Percentiles rank a stretch among this genome's conserved stretches.
These are phyloP conservation scores for Cistogaster globosa DNA, from an alignment of 2,888 invertebrate species.

Conservation along the genomic window DNA sequence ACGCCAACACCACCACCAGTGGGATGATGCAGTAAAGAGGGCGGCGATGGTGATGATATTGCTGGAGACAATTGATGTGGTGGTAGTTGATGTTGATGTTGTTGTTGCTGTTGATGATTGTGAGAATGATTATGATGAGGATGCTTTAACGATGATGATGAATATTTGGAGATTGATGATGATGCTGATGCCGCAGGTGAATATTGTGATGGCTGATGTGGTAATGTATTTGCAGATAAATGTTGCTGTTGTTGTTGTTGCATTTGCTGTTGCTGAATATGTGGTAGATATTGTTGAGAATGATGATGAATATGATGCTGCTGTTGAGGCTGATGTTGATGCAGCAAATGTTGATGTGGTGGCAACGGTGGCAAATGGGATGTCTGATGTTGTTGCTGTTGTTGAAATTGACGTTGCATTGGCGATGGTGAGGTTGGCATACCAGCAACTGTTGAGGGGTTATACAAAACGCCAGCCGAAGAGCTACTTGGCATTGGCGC, in stretches of 20 bases:
- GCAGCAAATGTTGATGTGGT: constrained; percentile 62
- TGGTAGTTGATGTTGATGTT: constrained; percentile 56
- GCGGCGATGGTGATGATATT: constrained; percentile 82
- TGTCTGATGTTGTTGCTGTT: constrained; percentile 68
- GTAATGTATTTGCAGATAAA: constrained; percentile 56
- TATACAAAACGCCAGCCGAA: constrained; percentile 80
- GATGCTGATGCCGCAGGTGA: constrained; percentile 78
- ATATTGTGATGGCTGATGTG: constrained; percentile 75
- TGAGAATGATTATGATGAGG: constrained; percentile 73
- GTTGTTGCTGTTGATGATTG: constrained; percentile 72
- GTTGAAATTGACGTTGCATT: constrained; percentile 79
- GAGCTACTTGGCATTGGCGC: constrained; percentile 79
- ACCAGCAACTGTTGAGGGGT: constrained; percentile 76
- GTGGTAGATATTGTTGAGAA: constrained; percentile 75
- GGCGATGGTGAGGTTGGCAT: constrained; percentile 81
- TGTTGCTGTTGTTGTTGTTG: constrained; percentile 71
- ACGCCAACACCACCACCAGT: constrained; percentile 73
- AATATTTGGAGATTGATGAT: constrained; percentile 78
- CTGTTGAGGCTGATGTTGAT: constrained; percentile 65
- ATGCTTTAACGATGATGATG: constrained; percentile 76
- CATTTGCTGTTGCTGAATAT: constrained; percentile 60
- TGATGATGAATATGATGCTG: constrained; percentile 73
- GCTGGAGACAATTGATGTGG: constrained; percentile 80
- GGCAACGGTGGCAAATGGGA: constrained; percentile 67
- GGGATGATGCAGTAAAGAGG: constrained; percentile 81